phyloP scores from a whole-genome alignment of 2,113 vertebrate species.

The Probosciger aterrimus region DNA sequence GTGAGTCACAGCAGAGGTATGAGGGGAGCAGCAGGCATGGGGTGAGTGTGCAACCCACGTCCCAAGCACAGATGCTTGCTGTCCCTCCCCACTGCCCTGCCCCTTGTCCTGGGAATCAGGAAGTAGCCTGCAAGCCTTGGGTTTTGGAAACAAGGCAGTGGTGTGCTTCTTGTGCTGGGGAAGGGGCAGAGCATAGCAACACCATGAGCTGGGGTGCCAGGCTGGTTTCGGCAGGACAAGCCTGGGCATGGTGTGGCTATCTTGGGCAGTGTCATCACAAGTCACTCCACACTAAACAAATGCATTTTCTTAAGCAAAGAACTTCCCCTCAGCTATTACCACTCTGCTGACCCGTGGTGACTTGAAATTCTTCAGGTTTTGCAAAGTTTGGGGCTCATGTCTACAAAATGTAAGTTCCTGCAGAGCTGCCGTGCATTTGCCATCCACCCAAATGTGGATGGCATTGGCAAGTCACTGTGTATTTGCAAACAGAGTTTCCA shows the following conservation, averaged over 20 bases:
- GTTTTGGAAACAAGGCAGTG: fast-evolving
- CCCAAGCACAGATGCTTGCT: fast-evolving
- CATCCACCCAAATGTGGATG: fast-evolving
- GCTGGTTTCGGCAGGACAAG: not conserved
- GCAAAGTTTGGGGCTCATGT: not conserved
- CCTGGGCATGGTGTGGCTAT: fast-evolving
- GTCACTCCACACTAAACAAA: not conserved
- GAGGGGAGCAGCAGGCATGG: not conserved
- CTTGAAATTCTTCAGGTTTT: not conserved
- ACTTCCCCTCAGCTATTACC: not conserved
- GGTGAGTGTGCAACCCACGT: not conserved
- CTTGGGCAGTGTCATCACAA: too few relatives aligned
- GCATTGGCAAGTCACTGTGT: fast-evolving
- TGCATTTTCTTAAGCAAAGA: not conserved
- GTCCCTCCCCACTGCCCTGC: not conserved
- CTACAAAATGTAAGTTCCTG: fast-evolving
- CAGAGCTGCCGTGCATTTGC: fast-evolving
- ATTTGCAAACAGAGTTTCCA: fast-evolving
- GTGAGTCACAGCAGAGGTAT: conserved; percentile 25
- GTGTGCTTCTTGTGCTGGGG: too few relatives aligned
- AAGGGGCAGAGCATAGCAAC: not conserved
- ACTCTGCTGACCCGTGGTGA: fast-evolving
- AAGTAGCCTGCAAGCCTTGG: fast-evolving
- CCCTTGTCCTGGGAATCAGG: not conserved
- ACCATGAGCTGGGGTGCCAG: fast-evolving